Base-by-base conservation (phyloP, 30 jellyfish, hydroid and myxozoan genomes). In the Morbakka virulenta region DNA sequence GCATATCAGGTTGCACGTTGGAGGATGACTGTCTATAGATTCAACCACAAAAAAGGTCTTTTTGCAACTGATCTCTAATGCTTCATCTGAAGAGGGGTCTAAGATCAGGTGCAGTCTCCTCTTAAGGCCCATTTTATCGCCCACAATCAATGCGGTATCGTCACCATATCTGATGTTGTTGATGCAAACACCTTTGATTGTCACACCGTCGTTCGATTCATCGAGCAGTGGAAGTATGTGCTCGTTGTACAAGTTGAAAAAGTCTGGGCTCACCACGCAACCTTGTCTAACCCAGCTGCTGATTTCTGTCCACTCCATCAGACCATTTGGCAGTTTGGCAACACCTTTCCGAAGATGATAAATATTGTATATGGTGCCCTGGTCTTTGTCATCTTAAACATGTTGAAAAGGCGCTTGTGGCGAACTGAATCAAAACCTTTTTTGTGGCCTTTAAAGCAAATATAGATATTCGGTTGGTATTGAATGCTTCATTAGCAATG, bases 271-370 rank as follows among this genome's bases (percentile, higher is more conserved):
- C 57, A 41, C 17, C 57, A 41, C 13, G 57, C 57, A 41, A 17
- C 17, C 57, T 17, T 41, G 57, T 41, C 31, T 11, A 11, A 57
- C 26, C 11, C 71, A 11, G 71, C 71, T 4, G 31, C 31, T 57
- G 71, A 57, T 57, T 57, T 57, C 26, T 4, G 71, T 57, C 71
- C 71, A 57, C 71, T 22, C 57, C 17, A 17, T 41, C 57, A 41
- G 17, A 17, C 57, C 57, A 41, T 41, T 41, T 17, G 9, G 57
- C 13, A 41, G 57, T 41, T 41, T 41, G 57, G 17, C 57, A 41
- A 17, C 57, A 41, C 57, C 9, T 17, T 41, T 41, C 17, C 17
- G 57, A 17, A 41, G 57, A 9, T 41, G 17, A 41, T 41, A 41
- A 17, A 41, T 9, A 41, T 41, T 41, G 57, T 41, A 41, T 9